Evolutionary conservation across 2,888 invertebrate species (phyloP), one percentile per base, ranked within the genome.

Genomic region (Neoitamus cyanurus): DNA sequence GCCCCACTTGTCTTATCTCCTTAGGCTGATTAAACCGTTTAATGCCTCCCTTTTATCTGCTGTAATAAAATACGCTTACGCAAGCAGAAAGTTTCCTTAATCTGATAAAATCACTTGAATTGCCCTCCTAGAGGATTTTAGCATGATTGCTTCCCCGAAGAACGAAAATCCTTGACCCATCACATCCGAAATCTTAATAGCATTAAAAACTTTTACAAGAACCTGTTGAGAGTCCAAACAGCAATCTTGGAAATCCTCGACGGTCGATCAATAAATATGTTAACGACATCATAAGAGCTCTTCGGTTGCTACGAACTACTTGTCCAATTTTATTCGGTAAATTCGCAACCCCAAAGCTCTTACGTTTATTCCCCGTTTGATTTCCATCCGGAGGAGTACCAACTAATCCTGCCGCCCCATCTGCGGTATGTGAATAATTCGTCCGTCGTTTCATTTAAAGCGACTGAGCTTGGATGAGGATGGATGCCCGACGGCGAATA

Each of bases 141-240:
- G 42, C 25, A 75, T 42, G 42, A 75, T 75, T 75, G 75, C 75
- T 75, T 75, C 42, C 25, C 42, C 37, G 20, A 58, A 75, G 7
- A 25, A 42, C 28, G 75, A 75, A 75, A 75, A 42, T 75, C 37
- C 75, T 75, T 75, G 75, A 75, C 75, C 75, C 75, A 75, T 75
- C 75, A 20, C 46, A 75, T 42, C 42, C 42, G 28, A 75, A 75
- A 75, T 75, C 75, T 75, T 75, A 75, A 75, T 75, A 42, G 75
- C 75, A 75, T 42, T 75, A 75, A 75, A 72, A 75, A 75, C 42
- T 75, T 75, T 75, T 42, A 20, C 37, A 75, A 42, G 42, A 37
- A 75, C 75, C 75, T 75, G 75, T 75, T 75, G 75, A 75, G 11
- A 42, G 42, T 13, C 75, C 6, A 42, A 58, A 75, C n/a, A 75